Evolutionary conservation across 2,113 vertebrate genomes (phyloP).

Genomic region (Burhinus oedicnemus): DNA sequence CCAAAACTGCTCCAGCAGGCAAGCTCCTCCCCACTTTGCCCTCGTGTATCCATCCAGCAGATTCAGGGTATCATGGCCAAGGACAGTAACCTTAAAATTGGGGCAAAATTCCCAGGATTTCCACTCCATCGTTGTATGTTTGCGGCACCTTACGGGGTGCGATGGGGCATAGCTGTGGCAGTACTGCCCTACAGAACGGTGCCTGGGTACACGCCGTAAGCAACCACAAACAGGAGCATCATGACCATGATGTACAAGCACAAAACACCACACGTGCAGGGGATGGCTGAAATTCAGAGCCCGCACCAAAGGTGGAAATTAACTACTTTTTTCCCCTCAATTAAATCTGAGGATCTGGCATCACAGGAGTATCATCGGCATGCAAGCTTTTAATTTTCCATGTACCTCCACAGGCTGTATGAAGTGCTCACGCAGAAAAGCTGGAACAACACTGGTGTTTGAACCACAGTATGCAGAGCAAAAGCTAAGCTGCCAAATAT

Average conservation of each 20-base stretch:
- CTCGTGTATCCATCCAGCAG: background rate
- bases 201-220: fast-evolving
- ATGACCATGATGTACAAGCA: background rate
- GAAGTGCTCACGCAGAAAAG: background rate
- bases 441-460: fast-evolving
- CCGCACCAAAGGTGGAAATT: background rate
- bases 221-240: background rate
- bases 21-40: background rate
- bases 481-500: background rate
- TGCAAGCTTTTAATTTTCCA: background rate
- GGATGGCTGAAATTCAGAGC: background rate
- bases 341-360: background rate
- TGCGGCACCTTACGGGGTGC: fast-evolving
- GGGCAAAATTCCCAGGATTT: background rate
- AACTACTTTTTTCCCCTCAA: background rate
- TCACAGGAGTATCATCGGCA: background rate
- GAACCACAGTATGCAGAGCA: fast-evolving
- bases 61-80: fast-evolving
- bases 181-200: background rate
- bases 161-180: background rate
- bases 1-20: background rate
- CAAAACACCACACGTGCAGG: fast-evolving
- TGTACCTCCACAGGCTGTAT: background rate
- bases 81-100: background rate
- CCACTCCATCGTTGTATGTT: fast-evolving